Conservation (phyloP, 2,888 invertebrate species). For the Anticlea derivata region DNA sequence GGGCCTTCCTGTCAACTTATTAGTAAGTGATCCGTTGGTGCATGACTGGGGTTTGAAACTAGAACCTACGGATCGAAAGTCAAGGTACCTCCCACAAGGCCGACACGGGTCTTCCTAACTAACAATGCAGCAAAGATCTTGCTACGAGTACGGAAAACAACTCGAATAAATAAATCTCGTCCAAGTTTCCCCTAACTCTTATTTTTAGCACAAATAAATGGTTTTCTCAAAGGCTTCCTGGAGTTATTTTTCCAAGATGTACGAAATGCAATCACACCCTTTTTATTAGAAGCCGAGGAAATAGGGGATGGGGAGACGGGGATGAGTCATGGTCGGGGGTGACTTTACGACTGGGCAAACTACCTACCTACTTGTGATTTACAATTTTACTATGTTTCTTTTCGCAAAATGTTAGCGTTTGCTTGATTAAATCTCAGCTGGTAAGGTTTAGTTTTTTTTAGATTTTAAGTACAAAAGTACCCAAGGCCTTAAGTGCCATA, state of each 20-base stretch:
- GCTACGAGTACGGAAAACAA: no score
- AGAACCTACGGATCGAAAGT: no score
- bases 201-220: not conserved
- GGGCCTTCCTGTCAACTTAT: no score
- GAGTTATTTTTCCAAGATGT: conserved; percentile 16
- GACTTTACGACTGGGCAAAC: conserved; percentile 30
- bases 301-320: conserved; percentile 20
- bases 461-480: no score
- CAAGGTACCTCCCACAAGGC: no score
- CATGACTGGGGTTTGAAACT: no score
- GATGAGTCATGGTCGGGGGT: conserved; percentile 29
- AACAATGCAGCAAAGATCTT: no score
- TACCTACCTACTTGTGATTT: conserved; percentile 31
- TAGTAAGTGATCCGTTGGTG: no score
- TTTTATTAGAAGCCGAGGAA: conserved; percentile 23
- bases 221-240: conserved; percentile 11
- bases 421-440: conserved; percentile 14
- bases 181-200: not conserved
- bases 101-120: no score
- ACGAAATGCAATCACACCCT: conserved; percentile 23
- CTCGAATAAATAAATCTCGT: not conserved
- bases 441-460: not conserved
- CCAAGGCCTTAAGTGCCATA: no score
- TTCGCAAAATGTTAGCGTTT: conserved; percentile 10
- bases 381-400: conserved; percentile 34